Evolutionary conservation across 2,888 invertebrate species (phyloP), one percentile per base, ranked within the genome.

Genomic region (Heliconius cydno): DNA sequence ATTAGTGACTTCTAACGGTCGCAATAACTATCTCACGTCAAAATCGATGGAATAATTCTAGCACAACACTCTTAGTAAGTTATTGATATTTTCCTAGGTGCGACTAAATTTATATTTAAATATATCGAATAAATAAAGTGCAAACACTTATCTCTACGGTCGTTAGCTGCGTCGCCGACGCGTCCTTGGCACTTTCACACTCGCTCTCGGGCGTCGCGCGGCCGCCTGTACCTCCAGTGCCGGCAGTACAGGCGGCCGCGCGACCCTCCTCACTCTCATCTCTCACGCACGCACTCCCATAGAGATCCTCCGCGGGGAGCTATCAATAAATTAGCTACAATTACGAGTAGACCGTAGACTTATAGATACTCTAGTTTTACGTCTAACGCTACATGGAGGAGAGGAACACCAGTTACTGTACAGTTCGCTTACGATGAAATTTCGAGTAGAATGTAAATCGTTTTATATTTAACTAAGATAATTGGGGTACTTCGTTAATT

Each of bases 121-220:
- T 94, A 93, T 94, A 94, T 81, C 91, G 94, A 94, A 94, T 95
- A 95, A 94, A 94, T 95, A 95, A 95, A 95, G 95, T 95, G 95
- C 95, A 95, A 94, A 95, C 95, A 95, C 95, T 95, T 95, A 96
- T 91, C 87, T 91, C 95, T 96, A 96, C 93, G 88, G 88, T 92
- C 92, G 87, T 93, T 90, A 92, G 93, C 92, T 90, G 92, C 91
- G 89, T 92, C 91, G 88, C 89, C 90, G 90, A 93, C 90, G 92
- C 93, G 92, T 93, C 75, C 75, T 95, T 95, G 95, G 94, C 95
- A 94, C 94, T 91, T 91, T 94, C 94, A 91, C 94, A 92, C 93
- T 92, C 89, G 88, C 81, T 52, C 66, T 84, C 85, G 85, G 86
- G 87, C 87, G 83, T 82, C 82, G 84, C 77, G 12, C 60, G 73